phyloP scores from a whole-genome alignment of 2,888 invertebrate genomes.

The Seira musarum region DNA sequence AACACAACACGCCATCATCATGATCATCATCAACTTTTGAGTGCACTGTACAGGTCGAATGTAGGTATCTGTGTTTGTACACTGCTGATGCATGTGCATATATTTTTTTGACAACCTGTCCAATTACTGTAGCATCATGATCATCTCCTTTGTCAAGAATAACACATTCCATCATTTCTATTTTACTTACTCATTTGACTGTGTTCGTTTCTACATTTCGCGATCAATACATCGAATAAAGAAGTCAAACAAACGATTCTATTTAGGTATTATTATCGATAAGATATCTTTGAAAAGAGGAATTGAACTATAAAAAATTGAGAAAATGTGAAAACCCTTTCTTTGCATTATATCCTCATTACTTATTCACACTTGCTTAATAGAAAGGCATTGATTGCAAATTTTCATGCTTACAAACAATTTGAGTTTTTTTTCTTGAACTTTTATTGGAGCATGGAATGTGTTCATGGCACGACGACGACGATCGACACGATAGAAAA shows the following conservation, averaged over 20 bases:
- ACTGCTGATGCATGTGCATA: neutral
- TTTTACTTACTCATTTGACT: too few relatives aligned
- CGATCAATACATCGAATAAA: too few relatives aligned
- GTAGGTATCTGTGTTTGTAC: neutral
- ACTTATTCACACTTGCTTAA: neutral
- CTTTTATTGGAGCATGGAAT: conserved; percentile 51
- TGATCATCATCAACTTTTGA: too few relatives aligned
- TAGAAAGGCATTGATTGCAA: neutral
- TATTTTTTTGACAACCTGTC: neutral
- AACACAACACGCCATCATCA: neutral
- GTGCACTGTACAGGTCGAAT: neutral
- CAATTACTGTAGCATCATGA: too few relatives aligned
- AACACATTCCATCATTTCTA: too few relatives aligned
- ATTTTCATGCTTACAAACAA: neutral
- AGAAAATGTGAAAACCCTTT: too few relatives aligned
- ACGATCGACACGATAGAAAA: neutral
- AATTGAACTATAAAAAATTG: too few relatives aligned
- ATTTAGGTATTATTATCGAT: too few relatives aligned
- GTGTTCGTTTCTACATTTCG: too few relatives aligned
- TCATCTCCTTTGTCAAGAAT: too few relatives aligned
- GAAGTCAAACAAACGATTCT: too few relatives aligned
- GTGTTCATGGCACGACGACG: conserved; percentile 20
- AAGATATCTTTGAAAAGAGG: too few relatives aligned
- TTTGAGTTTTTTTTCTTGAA: neutral
- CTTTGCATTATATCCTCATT: neutral